phyloP scores from a whole-genome alignment of 2,888 invertebrate species.

The Caenorhabditis zanzibari region DNA sequence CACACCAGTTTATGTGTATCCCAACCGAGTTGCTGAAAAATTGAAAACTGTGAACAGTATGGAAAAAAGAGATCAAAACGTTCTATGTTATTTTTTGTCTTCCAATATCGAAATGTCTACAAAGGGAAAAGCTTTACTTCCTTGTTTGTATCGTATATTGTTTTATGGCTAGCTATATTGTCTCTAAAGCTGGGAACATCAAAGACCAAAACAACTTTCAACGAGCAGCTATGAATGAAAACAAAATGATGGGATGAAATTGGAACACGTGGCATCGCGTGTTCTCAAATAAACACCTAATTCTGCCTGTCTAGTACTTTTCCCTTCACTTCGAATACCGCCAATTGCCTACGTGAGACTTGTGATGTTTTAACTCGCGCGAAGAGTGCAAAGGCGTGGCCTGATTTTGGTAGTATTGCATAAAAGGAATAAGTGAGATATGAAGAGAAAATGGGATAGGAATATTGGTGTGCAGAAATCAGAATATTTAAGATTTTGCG shows the following conservation, averaged over 20 bases:
- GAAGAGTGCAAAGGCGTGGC: conserved; percentile 48
- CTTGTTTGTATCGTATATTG: not conserved
- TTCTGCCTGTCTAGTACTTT: not conserved
- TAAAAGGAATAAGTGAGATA: conserved; percentile 3
- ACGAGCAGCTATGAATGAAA: not conserved
- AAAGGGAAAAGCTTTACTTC: not conserved
- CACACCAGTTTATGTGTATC: conserved; percentile 76
- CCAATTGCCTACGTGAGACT: conserved; percentile 48
- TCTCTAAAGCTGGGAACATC: not conserved
- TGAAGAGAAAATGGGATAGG: not conserved
- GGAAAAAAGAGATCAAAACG: not conserved
- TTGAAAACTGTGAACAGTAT: not conserved
- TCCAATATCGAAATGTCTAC: no score
- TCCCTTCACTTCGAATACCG: conserved; percentile 9
- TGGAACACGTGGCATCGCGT: not conserved
- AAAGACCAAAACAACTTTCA: not conserved
- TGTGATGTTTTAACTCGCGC: conserved; percentile 34
- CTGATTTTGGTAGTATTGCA: conserved; percentile 3
- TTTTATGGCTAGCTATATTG: not conserved
- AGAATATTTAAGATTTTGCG: conserved; percentile 9
- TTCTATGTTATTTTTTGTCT: not conserved
- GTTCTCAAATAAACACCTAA: conserved; percentile 15
- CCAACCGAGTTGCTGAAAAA: conserved; percentile 77
- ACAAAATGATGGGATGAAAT: not conserved
- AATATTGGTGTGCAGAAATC: conserved; percentile 34